Base-by-base conservation (phyloP, 2,113 vertebrate species). In the Serinus canaria region DNA sequence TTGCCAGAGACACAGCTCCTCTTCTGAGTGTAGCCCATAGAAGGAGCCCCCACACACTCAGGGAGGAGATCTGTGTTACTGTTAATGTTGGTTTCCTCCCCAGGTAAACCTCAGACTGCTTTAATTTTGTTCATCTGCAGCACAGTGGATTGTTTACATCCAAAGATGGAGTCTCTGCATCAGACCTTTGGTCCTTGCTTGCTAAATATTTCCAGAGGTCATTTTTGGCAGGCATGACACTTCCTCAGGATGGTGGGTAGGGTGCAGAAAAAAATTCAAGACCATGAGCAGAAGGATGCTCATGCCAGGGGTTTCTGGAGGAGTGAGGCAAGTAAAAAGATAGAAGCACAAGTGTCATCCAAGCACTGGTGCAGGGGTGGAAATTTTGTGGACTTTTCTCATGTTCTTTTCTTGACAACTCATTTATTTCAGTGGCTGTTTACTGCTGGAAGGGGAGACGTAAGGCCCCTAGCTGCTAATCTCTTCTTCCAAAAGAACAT, bases 221-320 rank as follows among this genome's bases (percentile, higher is more conserved):
- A 1, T 53, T 87, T 94, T 53, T 41, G 50, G 55, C 0, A 0
- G 46, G 15, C 0, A 6, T 8, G 22, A 56, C 68, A 4, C 50
- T 43, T 17, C 49, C 0, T 0, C 24, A 13, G 52, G 47, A 10
- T 49, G 56, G 24, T 0, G 0, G 24, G 15, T 28, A 15, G 19
- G 13, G 7, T 2, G 8, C 23, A 15, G 56, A 37, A 25, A 22
- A 70, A 46, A 30, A 37, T 11, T 17, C 3, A 2, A 66, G 25
- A 43, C 50, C 24, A 5, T 3, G n/a, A 83, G 39, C 30, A 20
- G 53, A 74, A 58, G n/a, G 37, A 35, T 50, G 44, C 19, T 92
- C 25, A 11, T 30, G 25, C 24, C 1, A 1, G 11, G 4, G 1
- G 18, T n/a, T 85, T 79, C 52, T 58, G 75, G 7, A 39, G 13